Base-by-base conservation (phyloP, 1,140 invertebrate species). In the Listronotus bonariensis region DNA sequence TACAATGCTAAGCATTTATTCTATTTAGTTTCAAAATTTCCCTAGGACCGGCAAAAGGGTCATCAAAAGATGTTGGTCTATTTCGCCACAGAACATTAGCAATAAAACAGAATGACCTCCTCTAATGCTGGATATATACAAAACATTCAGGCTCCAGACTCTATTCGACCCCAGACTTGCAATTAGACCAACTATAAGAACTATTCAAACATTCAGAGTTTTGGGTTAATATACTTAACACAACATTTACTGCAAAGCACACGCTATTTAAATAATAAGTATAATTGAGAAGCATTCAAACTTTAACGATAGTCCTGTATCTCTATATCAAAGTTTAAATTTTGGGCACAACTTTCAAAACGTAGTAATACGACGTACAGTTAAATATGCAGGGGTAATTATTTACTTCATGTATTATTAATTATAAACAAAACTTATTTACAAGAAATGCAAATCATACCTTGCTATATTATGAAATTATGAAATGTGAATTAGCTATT, bases 51-150 rank as follows among this genome's bases (percentile, higher is more conserved):
- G 46, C 26, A 32, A 49, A 48, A 52, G 57, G 46, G 57, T 51
- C 46, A 18, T 60, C 57, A 60, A 60, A 60, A 60, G 57, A 60
- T 60, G 57, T 51, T 60, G 45, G n/a, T 62, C 49, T 45, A 53
- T 62, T 62, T 45, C 42, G 57, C 57, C 57, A 34, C 57, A 59
- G 43, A 43, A 32, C 59, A 62, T 62, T 62, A 62, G 59, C 59
- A 62, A 53, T 62, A 62, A 62, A 62, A 62, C 59, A 53, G 59
- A 62, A 62, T 62, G 49, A 49, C 31, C 31, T 41, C 36, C 59
- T n/a, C n/a, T n/a, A n/a, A 62, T 60, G 57, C 36, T 49, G 32
- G 57, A 49, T 60, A 51, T 58, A 36, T 9, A 46, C 43, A 46
- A 46, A 46, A 46, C 43, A 46, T 46, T 46, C 15, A 34, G 46